Percentiles rank a stretch among this genome's conserved stretches.
Evolutionary conservation across 2,113 vertebrate genomes (phyloP).

Genomic region (Acrocephalus arundinaceus): DNA sequence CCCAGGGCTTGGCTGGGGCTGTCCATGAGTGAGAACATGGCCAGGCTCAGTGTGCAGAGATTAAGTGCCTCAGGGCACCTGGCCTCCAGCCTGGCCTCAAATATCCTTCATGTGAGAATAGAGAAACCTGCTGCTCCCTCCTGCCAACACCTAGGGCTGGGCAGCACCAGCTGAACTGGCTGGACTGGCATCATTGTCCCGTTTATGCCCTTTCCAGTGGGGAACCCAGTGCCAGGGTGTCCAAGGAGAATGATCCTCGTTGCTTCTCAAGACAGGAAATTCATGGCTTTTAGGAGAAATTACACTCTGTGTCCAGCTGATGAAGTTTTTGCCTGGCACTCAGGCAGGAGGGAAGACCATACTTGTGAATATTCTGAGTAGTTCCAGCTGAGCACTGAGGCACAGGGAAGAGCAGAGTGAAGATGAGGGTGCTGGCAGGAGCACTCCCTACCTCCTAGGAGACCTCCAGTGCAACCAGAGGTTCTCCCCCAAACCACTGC

Average conservation of each 20-base stretch:
- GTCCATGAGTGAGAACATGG: neutral
- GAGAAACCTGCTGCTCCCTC: neutral
- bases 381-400: neutral
- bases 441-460: accelerated
- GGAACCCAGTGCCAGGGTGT: neutral
- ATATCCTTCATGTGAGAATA: neutral
- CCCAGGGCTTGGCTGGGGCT: neutral
- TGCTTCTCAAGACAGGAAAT: neutral
- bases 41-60: neutral
- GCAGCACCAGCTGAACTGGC: neutral
- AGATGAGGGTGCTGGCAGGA: neutral
- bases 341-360: neutral
- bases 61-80: neutral
- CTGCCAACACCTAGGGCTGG: neutral
- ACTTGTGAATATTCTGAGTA: neutral
- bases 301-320: neutral
- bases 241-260: neutral
- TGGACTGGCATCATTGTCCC: neutral
- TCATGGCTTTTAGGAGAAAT: neutral
- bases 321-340: neutral
- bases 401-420: neutral
- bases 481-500: neutral
- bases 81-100: neutral
- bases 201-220: neutral
- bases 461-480: neutral